Conservation (phyloP, 2,797 vertebrate species). For the Echiichthys vipera region DNA sequence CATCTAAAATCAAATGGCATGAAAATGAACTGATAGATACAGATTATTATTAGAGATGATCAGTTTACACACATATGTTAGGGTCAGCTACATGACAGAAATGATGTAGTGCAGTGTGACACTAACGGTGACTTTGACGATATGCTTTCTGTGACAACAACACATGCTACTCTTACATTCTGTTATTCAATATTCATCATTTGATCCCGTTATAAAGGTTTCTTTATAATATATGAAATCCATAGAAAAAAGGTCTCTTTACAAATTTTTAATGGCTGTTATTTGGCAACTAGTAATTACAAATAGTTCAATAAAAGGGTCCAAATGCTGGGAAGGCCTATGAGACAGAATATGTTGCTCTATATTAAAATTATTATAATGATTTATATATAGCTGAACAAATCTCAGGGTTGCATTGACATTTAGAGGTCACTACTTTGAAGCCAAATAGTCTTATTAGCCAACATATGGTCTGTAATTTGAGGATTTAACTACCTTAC, state of each 20-base stretch:
- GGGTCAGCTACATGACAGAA: background rate
- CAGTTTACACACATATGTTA: background rate
- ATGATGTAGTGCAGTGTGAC: background rate
- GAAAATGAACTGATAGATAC: background rate
- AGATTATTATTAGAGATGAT: background rate
- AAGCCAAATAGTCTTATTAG: slow-evolving; percentile 8
- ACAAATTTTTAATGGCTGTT: background rate
- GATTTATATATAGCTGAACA: background rate
- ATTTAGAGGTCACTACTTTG: background rate
- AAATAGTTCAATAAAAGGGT: background rate
- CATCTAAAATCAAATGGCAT: background rate
- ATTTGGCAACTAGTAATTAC: background rate
- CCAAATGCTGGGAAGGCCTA: background rate
- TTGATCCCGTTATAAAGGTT: background rate
- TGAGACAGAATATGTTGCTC: background rate
- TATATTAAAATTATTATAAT: background rate
- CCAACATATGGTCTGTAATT: background rate
- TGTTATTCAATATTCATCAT: background rate
- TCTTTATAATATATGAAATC: background rate
- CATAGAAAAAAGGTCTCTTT: slow-evolving; percentile 8
- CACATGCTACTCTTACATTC: background rate
- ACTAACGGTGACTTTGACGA: background rate
- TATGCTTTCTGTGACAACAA: background rate
- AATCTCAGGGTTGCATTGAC: background rate
- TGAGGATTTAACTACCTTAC: slow-evolving; percentile 9